Evolutionary conservation across 2,888 invertebrate genomes (phyloP).

Genomic region (Lissocephala sabroskyi): DNA sequence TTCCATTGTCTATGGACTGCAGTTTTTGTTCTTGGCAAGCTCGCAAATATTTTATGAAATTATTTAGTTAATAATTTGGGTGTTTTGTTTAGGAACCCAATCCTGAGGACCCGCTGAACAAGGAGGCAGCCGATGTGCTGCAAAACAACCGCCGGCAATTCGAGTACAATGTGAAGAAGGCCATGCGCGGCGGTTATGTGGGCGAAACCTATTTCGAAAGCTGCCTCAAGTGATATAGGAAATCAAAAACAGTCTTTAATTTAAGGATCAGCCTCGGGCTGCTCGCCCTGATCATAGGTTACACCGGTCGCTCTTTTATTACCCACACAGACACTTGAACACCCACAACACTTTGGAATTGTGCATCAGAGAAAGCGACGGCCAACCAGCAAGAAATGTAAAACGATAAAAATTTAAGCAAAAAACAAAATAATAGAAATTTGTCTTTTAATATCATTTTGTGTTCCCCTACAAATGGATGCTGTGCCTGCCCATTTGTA

Average conservation of each 20-base stretch:
- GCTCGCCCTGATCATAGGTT: constrained; percentile 65
- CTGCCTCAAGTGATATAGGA: constrained; percentile 89
- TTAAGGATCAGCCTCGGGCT: constrained; percentile 70
- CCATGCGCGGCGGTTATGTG: constrained; percentile 96
- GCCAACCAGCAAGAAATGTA: constrained; percentile 15
- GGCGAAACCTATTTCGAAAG: constrained; percentile 96
- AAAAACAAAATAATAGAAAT: constrained; percentile 21
- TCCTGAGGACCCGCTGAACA: constrained; percentile 98
- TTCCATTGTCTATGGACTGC: constrained; percentile 97
- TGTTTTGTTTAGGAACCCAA: constrained; percentile 88
- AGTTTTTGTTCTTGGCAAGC: constrained; percentile 93
- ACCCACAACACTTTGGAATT: constrained; percentile 20
- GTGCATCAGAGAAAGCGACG: constrained; percentile 42
- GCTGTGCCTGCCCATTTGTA: constrained; percentile 75
- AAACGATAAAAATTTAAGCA: constrained; percentile 21
- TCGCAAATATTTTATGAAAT: background rate
- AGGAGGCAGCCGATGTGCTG: constrained; percentile 97
- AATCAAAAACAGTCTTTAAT: constrained; percentile 71
- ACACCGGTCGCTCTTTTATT: constrained; percentile 69
- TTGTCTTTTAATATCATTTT: constrained; percentile 28
- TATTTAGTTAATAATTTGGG: constrained; percentile 6
- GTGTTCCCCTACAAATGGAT: constrained; percentile 57
- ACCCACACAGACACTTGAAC: constrained; percentile 48
- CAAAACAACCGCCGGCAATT: constrained; percentile 94
- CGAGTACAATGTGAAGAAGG: constrained; percentile 96